Conservation (phyloP, 2,888 invertebrate genomes). For the Lepidonotus clava region DNA sequence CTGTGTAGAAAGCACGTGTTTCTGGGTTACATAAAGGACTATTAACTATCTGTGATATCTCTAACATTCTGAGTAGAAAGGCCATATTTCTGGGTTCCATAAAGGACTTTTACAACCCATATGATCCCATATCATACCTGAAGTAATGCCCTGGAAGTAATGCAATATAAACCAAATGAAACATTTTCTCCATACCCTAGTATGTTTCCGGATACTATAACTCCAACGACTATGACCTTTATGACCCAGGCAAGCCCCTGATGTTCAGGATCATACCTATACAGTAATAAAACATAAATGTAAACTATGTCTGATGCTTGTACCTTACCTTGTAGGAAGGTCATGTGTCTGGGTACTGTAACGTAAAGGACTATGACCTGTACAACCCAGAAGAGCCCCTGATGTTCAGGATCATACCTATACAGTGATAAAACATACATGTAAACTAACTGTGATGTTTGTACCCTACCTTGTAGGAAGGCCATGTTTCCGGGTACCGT, state of each 20-base stretch:
- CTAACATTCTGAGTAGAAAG: slow-evolving; percentile 54
- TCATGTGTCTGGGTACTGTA: slow-evolving; percentile 82
- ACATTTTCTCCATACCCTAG: too few species aligned
- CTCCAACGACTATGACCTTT: slow-evolving; percentile 78
- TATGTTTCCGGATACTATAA: too few species aligned
- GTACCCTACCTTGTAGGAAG: slow-evolving; percentile 49
- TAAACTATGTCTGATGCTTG: too few species aligned
- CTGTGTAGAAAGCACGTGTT: too few species aligned
- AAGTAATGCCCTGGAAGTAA: too few species aligned
- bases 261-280: slow-evolving; percentile 87
- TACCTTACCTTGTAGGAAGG: slow-evolving; percentile 57
- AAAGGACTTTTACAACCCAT: too few species aligned
- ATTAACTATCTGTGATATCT: too few species aligned
- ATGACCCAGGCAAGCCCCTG: slow-evolving; percentile 82
- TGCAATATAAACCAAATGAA: too few species aligned
- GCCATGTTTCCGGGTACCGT: slow-evolving; percentile 82
- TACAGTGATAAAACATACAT: too few species aligned
- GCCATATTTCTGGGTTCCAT: slow-evolving; percentile 78
- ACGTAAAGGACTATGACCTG: slow-evolving; percentile 79
- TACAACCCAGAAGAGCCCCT: slow-evolving; percentile 82
- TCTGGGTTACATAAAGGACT: too few species aligned
- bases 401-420: slow-evolving; percentile 87
- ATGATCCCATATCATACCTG: too few species aligned
- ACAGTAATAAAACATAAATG: too few species aligned
- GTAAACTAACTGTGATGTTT: neutral